Evolutionary conservation across 2,888 invertebrate species (phyloP).

Genomic region (Aporophyla lueneburgensis): DNA sequence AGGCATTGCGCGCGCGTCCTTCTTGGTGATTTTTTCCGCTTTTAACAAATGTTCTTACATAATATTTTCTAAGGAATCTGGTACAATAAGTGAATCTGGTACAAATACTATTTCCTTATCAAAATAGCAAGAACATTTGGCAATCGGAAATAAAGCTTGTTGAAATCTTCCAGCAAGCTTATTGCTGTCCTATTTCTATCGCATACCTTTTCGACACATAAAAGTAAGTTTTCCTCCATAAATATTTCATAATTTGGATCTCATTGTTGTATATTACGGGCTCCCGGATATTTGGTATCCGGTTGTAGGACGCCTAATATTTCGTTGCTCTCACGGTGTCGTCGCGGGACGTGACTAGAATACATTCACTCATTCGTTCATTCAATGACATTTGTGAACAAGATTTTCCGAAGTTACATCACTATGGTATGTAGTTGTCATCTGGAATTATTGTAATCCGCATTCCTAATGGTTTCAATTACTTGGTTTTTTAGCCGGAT

Average conservation of each 20-base stretch:
- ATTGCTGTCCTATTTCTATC: not conserved
- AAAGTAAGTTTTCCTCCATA: slow-evolving; percentile 9
- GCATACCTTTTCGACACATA: not conserved
- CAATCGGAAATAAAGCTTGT: no score
- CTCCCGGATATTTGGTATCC: slow-evolving; percentile 51
- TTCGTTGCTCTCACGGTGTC: slow-evolving; percentile 34
- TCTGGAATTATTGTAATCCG: slow-evolving; percentile 42
- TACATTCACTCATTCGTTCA: slow-evolving; percentile 43
- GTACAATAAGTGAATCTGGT: no score
- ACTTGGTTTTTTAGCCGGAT: slow-evolving; percentile 37
- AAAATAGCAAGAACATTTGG: no score
- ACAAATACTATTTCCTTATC: no score
- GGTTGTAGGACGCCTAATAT: slow-evolving; percentile 44
- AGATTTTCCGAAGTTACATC: slow-evolving; percentile 40
- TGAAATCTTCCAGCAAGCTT: no score
- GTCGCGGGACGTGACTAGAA: slow-evolving; percentile 55
- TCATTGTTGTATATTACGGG: slow-evolving; percentile 21
- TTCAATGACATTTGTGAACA: slow-evolving; percentile 25
- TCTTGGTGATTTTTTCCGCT: not conserved
- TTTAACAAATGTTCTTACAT: not conserved
- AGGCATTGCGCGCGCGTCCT: slow-evolving; percentile 12
- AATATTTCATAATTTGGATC: slow-evolving; percentile 23
- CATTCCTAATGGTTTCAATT: slow-evolving; percentile 40
- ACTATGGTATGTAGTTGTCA: slow-evolving; percentile 27
- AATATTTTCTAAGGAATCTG: not conserved